phyloP scores from a whole-genome alignment of 2,888 invertebrate species.

The Steinernema scapterisci region DNA sequence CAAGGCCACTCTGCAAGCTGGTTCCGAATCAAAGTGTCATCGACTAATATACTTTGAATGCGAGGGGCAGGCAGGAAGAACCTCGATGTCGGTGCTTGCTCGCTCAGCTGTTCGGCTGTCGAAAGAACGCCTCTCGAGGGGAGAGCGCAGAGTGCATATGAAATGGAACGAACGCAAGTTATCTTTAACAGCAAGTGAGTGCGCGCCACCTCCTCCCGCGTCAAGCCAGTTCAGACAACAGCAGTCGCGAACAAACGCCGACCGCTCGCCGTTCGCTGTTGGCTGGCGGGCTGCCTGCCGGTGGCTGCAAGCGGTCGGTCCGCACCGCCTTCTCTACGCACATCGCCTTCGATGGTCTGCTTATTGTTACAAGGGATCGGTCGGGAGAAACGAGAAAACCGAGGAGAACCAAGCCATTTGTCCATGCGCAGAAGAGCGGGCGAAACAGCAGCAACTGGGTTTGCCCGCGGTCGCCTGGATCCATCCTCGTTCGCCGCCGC shows the following conservation, averaged over 20 bases:
- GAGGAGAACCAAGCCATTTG: neutral
- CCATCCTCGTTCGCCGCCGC: neutral
- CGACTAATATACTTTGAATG: neutral
- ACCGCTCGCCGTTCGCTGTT: neutral
- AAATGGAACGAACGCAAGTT: constrained; percentile 27
- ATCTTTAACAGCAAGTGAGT: constrained; percentile 21
- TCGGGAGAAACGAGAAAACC: too few species aligned
- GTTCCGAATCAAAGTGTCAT: neutral
- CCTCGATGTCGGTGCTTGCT: neutral
- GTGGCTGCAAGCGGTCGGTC: neutral
- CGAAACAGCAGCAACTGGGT: neutral
- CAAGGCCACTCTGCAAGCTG: neutral
- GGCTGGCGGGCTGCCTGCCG: neutral
- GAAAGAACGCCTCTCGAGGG: neutral
- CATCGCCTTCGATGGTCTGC: constrained; percentile 20
- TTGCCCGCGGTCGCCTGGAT: neutral
- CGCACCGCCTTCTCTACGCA: neutral
- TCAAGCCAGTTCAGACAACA: constrained; percentile 20
- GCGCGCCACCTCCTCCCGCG: constrained; percentile 21
- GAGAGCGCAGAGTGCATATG: constrained; percentile 31
- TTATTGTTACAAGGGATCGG: constrained; percentile 21
- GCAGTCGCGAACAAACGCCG: neutral
- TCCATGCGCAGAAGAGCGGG: neutral
- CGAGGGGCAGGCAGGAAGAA: neutral
- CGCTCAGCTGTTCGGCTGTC: constrained; percentile 10